Evolutionary conservation across 2,888 invertebrate genomes (phyloP).

Genomic region (Copidosoma aretas): DNA sequence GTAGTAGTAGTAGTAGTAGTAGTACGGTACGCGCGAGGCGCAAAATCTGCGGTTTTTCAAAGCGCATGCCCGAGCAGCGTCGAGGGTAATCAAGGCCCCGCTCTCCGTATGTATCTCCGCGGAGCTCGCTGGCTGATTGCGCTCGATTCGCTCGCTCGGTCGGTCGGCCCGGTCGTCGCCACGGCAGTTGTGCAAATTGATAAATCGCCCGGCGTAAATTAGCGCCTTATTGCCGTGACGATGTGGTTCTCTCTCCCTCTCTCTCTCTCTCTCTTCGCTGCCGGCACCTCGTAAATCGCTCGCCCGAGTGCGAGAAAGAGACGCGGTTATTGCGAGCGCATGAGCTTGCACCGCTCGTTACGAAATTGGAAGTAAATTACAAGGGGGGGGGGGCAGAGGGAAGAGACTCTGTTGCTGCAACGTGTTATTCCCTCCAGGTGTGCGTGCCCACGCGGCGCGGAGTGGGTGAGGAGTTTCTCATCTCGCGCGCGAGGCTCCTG

Average conservation of each 20-base stretch:
- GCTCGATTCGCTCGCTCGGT: not conserved
- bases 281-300: slow-evolving; percentile 26
- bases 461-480: no score
- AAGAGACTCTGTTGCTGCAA: no score
- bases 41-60: slow-evolving; percentile 24
- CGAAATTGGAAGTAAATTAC: slow-evolving; percentile 33
- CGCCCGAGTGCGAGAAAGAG: not conserved
- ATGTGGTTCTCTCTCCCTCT: slow-evolving; percentile 23
- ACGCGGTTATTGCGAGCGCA: not conserved
- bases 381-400: not conserved
- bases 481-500: no score
- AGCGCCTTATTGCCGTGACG: slow-evolving; percentile 47
- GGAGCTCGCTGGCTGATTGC: no score
- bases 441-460: no score
- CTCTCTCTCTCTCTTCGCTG: not conserved
- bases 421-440: no score
- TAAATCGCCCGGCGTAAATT: slow-evolving; percentile 48
- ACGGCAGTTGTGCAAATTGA: slow-evolving; percentile 45
- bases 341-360: slow-evolving; percentile 29
- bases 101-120: no score
- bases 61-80: not conserved
- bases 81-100: slow-evolving; percentile 14
- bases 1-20: not conserved
- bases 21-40: not conserved
- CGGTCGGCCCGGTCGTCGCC: not conserved